Evolutionary conservation across 2,888 invertebrate species (phyloP).

Genomic region (Drosophila prostipennis): DNA sequence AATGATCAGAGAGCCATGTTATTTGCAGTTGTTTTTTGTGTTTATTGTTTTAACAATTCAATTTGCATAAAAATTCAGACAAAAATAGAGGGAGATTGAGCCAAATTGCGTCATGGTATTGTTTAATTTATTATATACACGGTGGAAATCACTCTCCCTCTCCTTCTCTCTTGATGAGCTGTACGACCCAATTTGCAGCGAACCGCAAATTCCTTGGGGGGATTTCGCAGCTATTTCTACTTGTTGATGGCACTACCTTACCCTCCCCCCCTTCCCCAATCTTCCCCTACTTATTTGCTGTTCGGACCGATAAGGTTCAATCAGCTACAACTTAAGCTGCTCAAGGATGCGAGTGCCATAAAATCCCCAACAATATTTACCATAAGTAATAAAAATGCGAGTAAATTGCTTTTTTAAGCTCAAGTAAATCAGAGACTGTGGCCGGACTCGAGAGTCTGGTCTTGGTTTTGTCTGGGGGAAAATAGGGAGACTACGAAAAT

Average conservation of each 20-base stretch:
- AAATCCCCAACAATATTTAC: constrained; percentile 66
- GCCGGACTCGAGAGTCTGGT: constrained; percentile 12
- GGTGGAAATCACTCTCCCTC: constrained; percentile 40
- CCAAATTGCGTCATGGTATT: constrained; percentile 57
- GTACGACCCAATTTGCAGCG: constrained; percentile 53
- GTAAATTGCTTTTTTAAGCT: constrained; percentile 66
- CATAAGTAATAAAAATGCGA: constrained; percentile 65
- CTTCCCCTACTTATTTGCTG: constrained; percentile 7
- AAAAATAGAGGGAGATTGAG: constrained; percentile 29
- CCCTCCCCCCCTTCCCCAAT: not conserved
- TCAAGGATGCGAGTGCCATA: constrained; percentile 68
- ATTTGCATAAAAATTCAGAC: constrained; percentile 61
- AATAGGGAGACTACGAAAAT: not conserved
- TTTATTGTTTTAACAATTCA: constrained; percentile 67
- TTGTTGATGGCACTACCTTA: constrained; percentile 24
- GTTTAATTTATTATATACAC: constrained; percentile 43
- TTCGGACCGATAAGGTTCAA: constrained; percentile 39
- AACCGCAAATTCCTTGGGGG: constrained; percentile 43
- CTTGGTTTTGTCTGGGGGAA: constrained; percentile 11
- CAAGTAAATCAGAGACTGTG: constrained; percentile 61
- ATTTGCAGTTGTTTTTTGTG: constrained; percentile 45
- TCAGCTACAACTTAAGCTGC: constrained; percentile 40
- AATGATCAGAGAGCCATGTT: constrained; percentile 51
- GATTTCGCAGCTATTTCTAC: constrained; percentile 25
- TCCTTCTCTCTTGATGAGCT: constrained; percentile 19